Evolutionary conservation across 2,888 invertebrate genomes (phyloP).

Genomic region (Platycheirus albimanus): DNA sequence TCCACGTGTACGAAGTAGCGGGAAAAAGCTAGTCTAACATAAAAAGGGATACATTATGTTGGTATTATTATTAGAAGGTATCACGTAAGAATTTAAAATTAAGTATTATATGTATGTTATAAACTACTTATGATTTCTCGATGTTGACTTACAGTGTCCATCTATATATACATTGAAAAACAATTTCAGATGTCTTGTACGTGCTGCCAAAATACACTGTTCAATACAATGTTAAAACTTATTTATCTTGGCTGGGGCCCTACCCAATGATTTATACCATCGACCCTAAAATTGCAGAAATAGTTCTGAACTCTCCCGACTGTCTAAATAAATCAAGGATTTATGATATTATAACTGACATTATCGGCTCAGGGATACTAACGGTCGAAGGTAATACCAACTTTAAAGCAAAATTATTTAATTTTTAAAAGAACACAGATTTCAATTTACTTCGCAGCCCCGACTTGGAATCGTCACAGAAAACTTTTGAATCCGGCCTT

Average conservation of each 20-base stretch:
- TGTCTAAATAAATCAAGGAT: slow-evolving; percentile 30
- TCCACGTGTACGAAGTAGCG: too few relatives aligned
- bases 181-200: slow-evolving; percentile 35
- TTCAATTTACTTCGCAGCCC: slow-evolving; percentile 14
- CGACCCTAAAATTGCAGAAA: slow-evolving; percentile 46
- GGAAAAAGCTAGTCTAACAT: too few relatives aligned
- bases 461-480: slow-evolving; percentile 31
- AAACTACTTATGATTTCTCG: too few relatives aligned
- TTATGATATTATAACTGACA: slow-evolving; percentile 1
- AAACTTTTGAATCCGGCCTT: slow-evolving; percentile 47
- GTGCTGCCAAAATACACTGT: neutral
- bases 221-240: slow-evolving; percentile 9
- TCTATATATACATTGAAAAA: too few relatives aligned
- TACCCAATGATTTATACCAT: slow-evolving; percentile 22
- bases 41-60: too few relatives aligned
- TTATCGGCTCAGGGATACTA: slow-evolving; percentile 5
- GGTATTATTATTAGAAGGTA: too few relatives aligned
- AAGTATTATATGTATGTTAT: too few relatives aligned
- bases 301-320: slow-evolving; percentile 22
- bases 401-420: too few relatives aligned
- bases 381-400: slow-evolving; percentile 31
- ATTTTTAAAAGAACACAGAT: too few relatives aligned
- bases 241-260: slow-evolving; percentile 33
- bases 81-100: too few relatives aligned
- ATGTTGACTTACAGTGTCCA: too few relatives aligned